phyloP scores from a whole-genome alignment of 2,797 vertebrate genomes.

The Pseudochaenichthys georgianus region DNA sequence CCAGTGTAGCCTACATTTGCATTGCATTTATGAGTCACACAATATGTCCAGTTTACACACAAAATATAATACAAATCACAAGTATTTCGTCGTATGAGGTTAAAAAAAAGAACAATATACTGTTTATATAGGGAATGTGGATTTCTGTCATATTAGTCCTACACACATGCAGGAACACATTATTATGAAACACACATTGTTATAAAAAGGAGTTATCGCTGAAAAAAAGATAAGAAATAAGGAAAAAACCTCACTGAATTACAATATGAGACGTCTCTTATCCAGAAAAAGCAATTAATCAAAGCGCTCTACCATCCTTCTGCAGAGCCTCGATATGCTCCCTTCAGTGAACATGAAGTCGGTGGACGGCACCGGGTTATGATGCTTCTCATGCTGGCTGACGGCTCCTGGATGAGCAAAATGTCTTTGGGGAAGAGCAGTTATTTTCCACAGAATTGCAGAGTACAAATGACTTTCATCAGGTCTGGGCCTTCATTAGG shows the following conservation, averaged over 20 bases:
- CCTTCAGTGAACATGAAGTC: conserved; percentile 28
- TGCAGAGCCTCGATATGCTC: conserved; percentile 35
- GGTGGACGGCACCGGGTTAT: neutral
- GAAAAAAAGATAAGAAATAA: neutral
- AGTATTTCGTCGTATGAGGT: neutral
- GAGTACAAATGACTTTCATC: neutral
- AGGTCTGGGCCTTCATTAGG: neutral
- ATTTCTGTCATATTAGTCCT: conserved; percentile 65
- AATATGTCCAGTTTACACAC: neutral
- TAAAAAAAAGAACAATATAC: neutral
- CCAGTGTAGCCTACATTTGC: neutral
- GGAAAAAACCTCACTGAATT: neutral
- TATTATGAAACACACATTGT: conserved; percentile 15
- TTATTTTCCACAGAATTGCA: conserved; percentile 5
- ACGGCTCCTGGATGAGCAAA: conserved; percentile 13
- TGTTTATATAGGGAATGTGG: neutral
- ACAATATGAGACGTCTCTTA: conserved; percentile 11
- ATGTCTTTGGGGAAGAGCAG: neutral
- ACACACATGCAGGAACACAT: conserved; percentile 11
- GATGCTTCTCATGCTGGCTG: conserved; percentile 13
- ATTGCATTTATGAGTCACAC: neutral
- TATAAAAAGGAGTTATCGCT: neutral
- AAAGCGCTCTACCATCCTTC: neutral
- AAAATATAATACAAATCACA: neutral
- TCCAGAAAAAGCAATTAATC: conserved; percentile 36